Base-by-base conservation (phyloP, 2,113 vertebrate genomes). In the Lathamus discolor region DNA sequence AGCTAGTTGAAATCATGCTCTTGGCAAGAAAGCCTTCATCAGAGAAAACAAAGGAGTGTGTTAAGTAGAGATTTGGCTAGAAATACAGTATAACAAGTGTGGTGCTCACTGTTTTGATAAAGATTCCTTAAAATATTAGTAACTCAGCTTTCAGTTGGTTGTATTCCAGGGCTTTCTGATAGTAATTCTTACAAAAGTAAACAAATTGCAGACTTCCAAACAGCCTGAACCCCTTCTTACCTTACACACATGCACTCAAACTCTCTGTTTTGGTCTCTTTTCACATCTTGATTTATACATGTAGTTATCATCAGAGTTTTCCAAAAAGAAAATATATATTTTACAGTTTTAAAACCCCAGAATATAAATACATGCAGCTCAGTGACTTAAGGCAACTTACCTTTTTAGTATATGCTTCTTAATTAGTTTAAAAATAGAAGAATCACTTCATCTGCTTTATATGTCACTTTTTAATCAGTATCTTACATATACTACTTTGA, bases 41-140 rank as follows among this genome's bases (percentile, higher is more conserved):
- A 80, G 69, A 72, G 75, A 90, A 92, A 83, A 86, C 74, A 88
- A 93, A 90, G 5, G 16, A 91, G 46, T n/a, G 20, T 55, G 52
- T 88, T 72, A 84, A 48, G 37, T 33, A 57, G 37, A 90, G 67
- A 25, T 54, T 37, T 88, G 88, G 39, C 70, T 75, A 85, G 79
- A 83, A 91, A 69, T 88, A 59, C 23, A 70, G 64, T 35, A 44
- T 35, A 93, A 43, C n/a, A 78, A 84, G 20, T 44, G 74, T 57
- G 81, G 29, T 82, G 51, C 46, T 87, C 4, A 3, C 46, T 81
- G 44, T 81, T 94, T 81, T 74, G 46, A 49, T 55, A 63, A 84
- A 39, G 11, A 69, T 62, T 89, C 49, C 92, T 84, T 91, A 69
- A 89, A 78, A 90, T 85, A 76, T 59, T 9, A 54, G 3, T 83